Base-by-base conservation (phyloP, 2,888 invertebrate genomes). In the Lasiommata megera region DNA sequence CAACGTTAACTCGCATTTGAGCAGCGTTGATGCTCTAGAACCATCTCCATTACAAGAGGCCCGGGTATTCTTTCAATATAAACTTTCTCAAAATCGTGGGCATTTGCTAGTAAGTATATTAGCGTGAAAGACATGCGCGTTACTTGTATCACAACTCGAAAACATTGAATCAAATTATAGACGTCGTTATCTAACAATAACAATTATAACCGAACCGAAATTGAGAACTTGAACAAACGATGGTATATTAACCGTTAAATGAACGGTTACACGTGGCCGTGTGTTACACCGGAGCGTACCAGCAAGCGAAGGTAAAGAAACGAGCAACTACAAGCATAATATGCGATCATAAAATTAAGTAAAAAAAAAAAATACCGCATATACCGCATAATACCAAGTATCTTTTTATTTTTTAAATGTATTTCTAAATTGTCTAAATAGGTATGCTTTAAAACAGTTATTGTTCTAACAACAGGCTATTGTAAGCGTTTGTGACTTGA, bases 211-310 rank as follows among this genome's bases (percentile, higher is more conserved):
- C 63, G 59, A 67, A 65, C 67, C 63, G 60, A 68, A 67, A 66
- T 67, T 67, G 68, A 67, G 67, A 67, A 69, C 65, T 60, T 59
- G 72, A 71, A 77, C 76, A 80, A 80, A 79, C 79, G 78, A 78
- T 75, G 79, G 71, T 76, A 76, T 80, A 83, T 79, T 77, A 73
- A 74, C 74, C 75, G 68, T 76, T 81, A 84, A 84, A 86, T 84
- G 79, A 82, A 80, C 74, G 76, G 74, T 82, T 75, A 73, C 70
- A 48, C 40, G 51, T 23, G 40, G 40, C 40, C 9, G 34, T 55
- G 18, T 38, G 31, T 55, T 18, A 57, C 54, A 37, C 44, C 23
- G 37, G 28, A 46, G 28, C n/a, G 46, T 44, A 46, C 12, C 28
- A n/a, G 2, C 1, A 6, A 43, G 12, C 14, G 23, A 34, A 11